Evolutionary conservation across 2,888 invertebrate genomes (phyloP).

Genomic region (Phania funesta): DNA sequence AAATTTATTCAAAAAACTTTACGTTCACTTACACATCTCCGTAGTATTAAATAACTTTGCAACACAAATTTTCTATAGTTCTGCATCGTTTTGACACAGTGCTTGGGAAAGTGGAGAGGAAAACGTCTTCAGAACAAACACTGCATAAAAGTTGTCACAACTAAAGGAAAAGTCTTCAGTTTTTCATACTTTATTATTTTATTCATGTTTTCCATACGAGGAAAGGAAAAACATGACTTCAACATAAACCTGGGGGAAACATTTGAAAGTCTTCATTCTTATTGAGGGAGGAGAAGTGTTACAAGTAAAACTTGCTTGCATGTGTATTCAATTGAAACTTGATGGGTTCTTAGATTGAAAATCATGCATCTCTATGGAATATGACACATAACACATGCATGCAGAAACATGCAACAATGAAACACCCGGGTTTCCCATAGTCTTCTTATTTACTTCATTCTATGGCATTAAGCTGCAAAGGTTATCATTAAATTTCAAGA

Average conservation of each 20-base stretch:
- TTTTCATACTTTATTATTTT: conserved; percentile 16
- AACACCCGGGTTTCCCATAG: background rate
- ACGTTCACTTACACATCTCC: conserved; percentile 1
- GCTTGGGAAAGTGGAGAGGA: background rate
- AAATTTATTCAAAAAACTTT: too few relatives aligned
- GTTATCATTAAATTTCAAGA: conserved; percentile 47
- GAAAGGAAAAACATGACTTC: conserved; percentile 44
- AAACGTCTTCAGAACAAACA: conserved; percentile 35
- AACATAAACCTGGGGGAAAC: conserved; percentile 46
- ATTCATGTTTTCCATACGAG: conserved; percentile 14
- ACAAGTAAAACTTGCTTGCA: conserved; percentile 7
- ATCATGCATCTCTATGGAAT: conserved; percentile 38
- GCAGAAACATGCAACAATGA: conserved; percentile 4
- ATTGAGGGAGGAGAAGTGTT: background rate
- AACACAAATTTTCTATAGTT: conserved; percentile 13
- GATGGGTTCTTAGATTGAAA: conserved; percentile 35
- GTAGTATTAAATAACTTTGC: background rate
- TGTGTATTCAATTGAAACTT: conserved; percentile 38
- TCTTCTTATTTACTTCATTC: background rate
- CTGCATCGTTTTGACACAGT: background rate
- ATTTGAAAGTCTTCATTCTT: background rate
- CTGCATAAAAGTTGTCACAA: conserved; percentile 50
- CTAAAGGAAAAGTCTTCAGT: conserved; percentile 33
- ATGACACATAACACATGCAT: conserved; percentile 3
- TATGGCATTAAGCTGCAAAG: conserved; percentile 4